Evolutionary conservation across 1,140 invertebrate species (phyloP), one percentile per base, ranked within the genome.

Genomic region (Lepidostoma basale): DNA sequence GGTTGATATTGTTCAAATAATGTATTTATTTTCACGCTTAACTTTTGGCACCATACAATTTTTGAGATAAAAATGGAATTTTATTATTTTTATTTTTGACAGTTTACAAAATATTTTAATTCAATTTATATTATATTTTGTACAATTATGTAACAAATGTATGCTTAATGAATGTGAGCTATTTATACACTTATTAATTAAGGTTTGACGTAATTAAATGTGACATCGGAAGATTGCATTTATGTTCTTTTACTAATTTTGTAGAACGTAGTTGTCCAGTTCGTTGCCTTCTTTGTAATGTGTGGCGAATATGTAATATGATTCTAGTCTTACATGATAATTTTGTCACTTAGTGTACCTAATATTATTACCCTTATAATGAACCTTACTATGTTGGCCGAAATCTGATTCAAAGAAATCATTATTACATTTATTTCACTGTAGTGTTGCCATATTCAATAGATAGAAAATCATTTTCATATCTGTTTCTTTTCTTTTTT

Each of bases 341-440:
- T 64, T 20, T 52, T 64, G 45, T 64, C 62, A 64, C 62, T 49
- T 64, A 64, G 62, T 64, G 62, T 64, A 64, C 62, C 62, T 62
- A 33, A 49, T 36, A 25, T 60, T 36, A 25, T 60, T 42, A 14
- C 26, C 39, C 25, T n/a, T n/a, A n/a, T n/a, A n/a, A n/a, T n/a
- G n/a, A n/a, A n/a, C n/a, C n/a, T n/a, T n/a, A n/a, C n/a, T n/a
- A n/a, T n/a, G n/a, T n/a, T n/a, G n/a, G n/a, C n/a, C n/a, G n/a
- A n/a, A n/a, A n/a, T n/a, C n/a, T n/a, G n/a, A n/a, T n/a, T n/a
- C n/a, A n/a, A n/a, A n/a, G n/a, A n/a, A 20, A 49, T n/a, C n/a
- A n/a, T n/a, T n/a, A n/a, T n/a, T n/a, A n/a, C n/a, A n/a, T n/a
- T n/a, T n/a, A n/a, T n/a, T n/a, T n/a, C n/a, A n/a, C n/a, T n/a